Base-by-base conservation (phyloP, 2,888 invertebrate genomes). In the Teleiodes luculella region DNA sequence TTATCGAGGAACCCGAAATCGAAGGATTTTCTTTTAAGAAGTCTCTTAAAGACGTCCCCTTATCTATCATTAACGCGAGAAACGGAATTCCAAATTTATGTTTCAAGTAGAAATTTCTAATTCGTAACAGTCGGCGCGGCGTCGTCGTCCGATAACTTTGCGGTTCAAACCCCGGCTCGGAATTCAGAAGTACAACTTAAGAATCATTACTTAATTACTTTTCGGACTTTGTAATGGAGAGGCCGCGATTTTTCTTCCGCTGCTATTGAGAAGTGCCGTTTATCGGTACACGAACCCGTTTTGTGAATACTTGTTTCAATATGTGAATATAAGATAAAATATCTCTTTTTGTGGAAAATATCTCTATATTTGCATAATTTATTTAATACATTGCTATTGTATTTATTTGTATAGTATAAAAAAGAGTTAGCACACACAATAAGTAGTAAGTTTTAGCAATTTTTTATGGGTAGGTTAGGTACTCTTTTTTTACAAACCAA, bases 11-110 rank as follows among this genome's bases (percentile, higher is more conserved):
- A 36, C 55, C 57, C 55, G 59, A 51, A 61, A 63, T 61, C 56
- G 57, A 57, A 56, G 58, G 60, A 63, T 58, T 67, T 65, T 62
- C 62, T 64, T 60, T 57, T 51, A 52, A 49, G 48, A 61, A 65
- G 54, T 63, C 60, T 56, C 57, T 65, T 61, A 59, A 64, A 59
- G 64, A 61, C 61, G 61, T 62, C 59, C 60, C 56, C 61, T 65
- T 66, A 66, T 66, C 64, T 66, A 62, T 60, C 61, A 62, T 66
- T 63, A 61, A 57, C 50, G 46, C 45, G 54, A 58, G 53, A 62
- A 61, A 61, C 52, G 58, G 36, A 53, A 47, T 57, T 55, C 51
- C 49, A 56, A 56, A 57, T 51, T 57, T 54, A 54, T 54, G 48
- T 57, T 57, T 54, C 39, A 57, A 57, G 51, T 57, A 43, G 43